Base-by-base conservation (phyloP, 2,113 vertebrate species). In the Trogon melanurus region DNA sequence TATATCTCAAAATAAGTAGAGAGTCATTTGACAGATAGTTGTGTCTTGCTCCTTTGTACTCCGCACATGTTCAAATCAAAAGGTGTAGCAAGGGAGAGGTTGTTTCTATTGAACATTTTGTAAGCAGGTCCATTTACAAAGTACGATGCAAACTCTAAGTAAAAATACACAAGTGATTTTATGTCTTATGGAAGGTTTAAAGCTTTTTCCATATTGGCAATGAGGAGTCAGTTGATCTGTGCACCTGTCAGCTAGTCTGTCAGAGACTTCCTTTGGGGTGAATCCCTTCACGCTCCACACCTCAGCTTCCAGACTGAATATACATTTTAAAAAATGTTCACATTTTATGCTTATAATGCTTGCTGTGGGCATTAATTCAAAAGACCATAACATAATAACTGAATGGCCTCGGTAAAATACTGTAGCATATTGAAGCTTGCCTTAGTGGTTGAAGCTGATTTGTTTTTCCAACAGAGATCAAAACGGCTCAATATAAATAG, bases 241-340 rank as follows among this genome's bases (percentile, higher is more conserved):
- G 22, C 38, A 60, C 29, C 22, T 16, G 36, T 78, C 29, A 38
- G 21, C 5, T 72, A 30, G 9, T 32, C 64, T 80, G 12, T 57
- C 32, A 85, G 61, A 76, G 21, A 51, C 30, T 89, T 91, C 45
- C 15, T 75, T 58, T 29, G 56, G 45, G 41, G 48, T 41, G 41
- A 41, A 41, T 41, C 41, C 41, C 41, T 85, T 72, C 7, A 14
- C 7, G 12, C 5, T 25, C 44, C 0, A 0, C 50, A 10, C n/a
- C 57, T 82, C 41, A 53, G 29, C 16, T 62, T 75, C 78, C 62
- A 91, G 36, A 82, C n/a, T 64, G 30, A 83, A 88, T 72, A 92
- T 72, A 72, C 29, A 57, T 69, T 85, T 89, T 29, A 0, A 75
- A 87, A 72, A 34, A 61, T 0, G 0, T 34, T 76, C 3, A 8